phyloP scores from a whole-genome alignment of 2,888 invertebrate species.

The Ferrisia virgata region DNA sequence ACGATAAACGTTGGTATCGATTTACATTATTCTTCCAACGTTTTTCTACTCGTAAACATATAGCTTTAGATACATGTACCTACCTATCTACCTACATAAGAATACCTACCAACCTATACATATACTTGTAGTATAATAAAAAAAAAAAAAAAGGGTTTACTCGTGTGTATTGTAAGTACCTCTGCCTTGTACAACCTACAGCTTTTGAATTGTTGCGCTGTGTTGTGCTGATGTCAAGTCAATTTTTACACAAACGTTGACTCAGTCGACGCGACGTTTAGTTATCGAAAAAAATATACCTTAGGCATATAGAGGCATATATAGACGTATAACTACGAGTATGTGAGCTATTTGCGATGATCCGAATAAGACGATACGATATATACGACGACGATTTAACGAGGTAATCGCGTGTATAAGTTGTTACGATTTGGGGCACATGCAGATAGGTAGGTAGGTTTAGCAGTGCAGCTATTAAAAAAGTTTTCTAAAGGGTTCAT shows the following conservation, averaged over 20 bases:
- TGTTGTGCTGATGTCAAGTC: neutral
- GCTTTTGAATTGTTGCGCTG: neutral
- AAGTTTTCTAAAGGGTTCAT: neutral
- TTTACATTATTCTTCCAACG: neutral
- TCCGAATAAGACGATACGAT: too few species aligned
- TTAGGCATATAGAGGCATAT: too few species aligned
- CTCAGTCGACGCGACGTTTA: neutral
- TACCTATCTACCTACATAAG: too few species aligned
- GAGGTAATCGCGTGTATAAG: neutral
- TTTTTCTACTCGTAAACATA: too few species aligned
- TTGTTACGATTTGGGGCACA: neutral
- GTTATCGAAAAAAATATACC: neutral
- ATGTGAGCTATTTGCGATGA: too few species aligned
- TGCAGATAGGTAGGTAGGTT: too few species aligned
- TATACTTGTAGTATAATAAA: too few species aligned
- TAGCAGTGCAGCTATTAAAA: too few species aligned
- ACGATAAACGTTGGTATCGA: neutral
- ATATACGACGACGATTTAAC: neutral
- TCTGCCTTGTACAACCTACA: too few species aligned
- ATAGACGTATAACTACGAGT: too few species aligned
- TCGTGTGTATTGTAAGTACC: too few species aligned
- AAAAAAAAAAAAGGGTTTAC: neutral
- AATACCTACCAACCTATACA: too few species aligned
- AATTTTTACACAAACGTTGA: neutral
- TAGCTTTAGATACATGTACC: neutral